A percentile compares a stretch with the other conserved stretches of the same genome.
These are phyloP conservation scores for Mesoligia furuncula DNA, from an alignment of 2,888 invertebrate species.

Conservation along the genomic window DNA sequence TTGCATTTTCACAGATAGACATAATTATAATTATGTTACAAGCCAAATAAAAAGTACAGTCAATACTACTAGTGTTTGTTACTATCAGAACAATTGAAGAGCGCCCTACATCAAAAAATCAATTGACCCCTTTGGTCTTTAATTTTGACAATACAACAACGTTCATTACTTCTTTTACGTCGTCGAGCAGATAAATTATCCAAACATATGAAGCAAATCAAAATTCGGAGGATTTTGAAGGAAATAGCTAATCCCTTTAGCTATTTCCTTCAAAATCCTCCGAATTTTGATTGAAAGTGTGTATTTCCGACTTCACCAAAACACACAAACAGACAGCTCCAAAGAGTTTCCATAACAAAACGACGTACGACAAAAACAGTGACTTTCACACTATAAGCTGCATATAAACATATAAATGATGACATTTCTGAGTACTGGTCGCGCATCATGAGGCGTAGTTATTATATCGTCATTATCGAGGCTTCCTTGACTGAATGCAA, in stretches of 20 bases:
- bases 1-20: too few relatives aligned
- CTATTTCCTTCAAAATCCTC: neutral
- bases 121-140: too few relatives aligned
- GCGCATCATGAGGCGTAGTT: constrained; percentile 46
- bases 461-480: constrained; percentile 60
- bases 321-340: neutral
- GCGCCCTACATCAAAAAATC: neutral
- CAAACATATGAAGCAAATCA: neutral
- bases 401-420: constrained; percentile 60
- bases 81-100: neutral
- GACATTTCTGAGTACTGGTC: constrained; percentile 54
- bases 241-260: too few relatives aligned
- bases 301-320: neutral
- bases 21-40: neutral
- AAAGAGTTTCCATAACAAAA: constrained; percentile 35
- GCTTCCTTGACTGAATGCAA: constrained; percentile 56
- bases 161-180: neutral
- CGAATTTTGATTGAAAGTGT: neutral
- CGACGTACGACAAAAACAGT: constrained; percentile 48
- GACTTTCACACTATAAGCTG: constrained; percentile 64
- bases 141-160: neutral
- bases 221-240: too few relatives aligned
- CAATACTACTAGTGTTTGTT: neutral
- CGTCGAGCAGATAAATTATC: neutral
- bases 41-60: neutral